Evolutionary conservation across 1,140 invertebrate species (phyloP).

Genomic region (Helicorthomorpha holstii): DNA sequence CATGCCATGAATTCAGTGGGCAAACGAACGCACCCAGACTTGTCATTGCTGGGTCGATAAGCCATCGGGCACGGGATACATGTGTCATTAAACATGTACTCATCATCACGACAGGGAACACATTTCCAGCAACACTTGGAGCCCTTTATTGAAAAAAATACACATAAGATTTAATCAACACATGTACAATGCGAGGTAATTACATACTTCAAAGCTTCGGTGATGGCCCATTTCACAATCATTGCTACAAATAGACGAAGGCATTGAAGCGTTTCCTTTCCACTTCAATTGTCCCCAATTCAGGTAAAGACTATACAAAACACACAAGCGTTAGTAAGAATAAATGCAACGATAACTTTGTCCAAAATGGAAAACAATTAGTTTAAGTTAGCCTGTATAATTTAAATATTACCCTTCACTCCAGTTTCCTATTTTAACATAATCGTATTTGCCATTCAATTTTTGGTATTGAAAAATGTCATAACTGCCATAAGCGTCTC

Average conservation of each 20-base stretch:
- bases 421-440: constrained; percentile 42
- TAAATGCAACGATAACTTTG: no score
- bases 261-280: not conserved
- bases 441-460: constrained; percentile 33
- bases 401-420: constrained; percentile 21
- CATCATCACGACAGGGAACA: constrained; percentile 44
- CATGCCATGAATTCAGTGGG: constrained; percentile 34
- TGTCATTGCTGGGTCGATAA: constrained; percentile 39
- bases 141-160: not conserved
- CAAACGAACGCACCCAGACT: constrained; percentile 38
- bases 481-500: constrained; percentile 46
- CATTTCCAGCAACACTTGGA: constrained; percentile 57
- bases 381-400: not conserved
- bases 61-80: constrained; percentile 44
- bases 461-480: constrained; percentile 49
- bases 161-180: not conserved
- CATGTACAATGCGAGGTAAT: not conserved
- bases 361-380: no score
- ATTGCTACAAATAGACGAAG: not conserved
- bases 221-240: not conserved
- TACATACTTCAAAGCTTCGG: not conserved
- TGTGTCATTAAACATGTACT: constrained; percentile 48
- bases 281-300: not conserved
- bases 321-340: not conserved
- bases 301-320: not conserved